Evolutionary conservation across 53 echinoderm and acorn worm genomes (phyloP).

Genomic region (Patiria pectinifera): DNA sequence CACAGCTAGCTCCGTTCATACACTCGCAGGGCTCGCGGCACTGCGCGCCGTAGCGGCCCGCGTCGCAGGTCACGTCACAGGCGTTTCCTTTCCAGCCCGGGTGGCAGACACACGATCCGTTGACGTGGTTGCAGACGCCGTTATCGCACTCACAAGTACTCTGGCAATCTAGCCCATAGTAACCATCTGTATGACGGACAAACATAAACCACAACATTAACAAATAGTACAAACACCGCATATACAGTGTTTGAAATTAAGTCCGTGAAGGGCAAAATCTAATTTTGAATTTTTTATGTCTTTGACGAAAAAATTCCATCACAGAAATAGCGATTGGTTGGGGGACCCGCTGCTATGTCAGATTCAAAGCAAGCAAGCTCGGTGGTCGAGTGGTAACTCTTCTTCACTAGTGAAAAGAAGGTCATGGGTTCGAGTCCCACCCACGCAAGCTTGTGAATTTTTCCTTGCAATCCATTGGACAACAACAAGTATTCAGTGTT

Average conservation of each 20-base stretch:
- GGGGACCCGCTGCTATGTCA: too few species aligned
- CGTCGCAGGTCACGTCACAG: constrained; percentile 63
- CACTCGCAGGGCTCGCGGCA: constrained; percentile 67
- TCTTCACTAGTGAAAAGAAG: too few species aligned
- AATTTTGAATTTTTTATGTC: too few species aligned
- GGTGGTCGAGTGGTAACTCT: too few species aligned
- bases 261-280: too few species aligned
- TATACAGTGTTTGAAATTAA: not conserved
- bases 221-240: not conserved
- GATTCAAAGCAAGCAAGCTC: too few species aligned
- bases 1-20: constrained; percentile 68
- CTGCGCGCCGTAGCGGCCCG: constrained; percentile 67
- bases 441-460: too few species aligned
- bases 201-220: not conserved
- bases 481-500: too few species aligned
- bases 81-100: constrained; percentile 64
- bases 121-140: constrained; percentile 45
- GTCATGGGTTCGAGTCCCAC: too few species aligned
- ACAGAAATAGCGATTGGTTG: too few species aligned
- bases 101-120: constrained; percentile 62
- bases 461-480: too few species aligned
- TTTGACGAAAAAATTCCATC: too few species aligned
- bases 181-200: constrained; percentile 26
- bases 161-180: constrained; percentile 24
- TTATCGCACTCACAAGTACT: constrained; percentile 30